Evolutionary conservation across 1,140 invertebrate genomes (phyloP).

Genomic region (Linepithema humile): DNA sequence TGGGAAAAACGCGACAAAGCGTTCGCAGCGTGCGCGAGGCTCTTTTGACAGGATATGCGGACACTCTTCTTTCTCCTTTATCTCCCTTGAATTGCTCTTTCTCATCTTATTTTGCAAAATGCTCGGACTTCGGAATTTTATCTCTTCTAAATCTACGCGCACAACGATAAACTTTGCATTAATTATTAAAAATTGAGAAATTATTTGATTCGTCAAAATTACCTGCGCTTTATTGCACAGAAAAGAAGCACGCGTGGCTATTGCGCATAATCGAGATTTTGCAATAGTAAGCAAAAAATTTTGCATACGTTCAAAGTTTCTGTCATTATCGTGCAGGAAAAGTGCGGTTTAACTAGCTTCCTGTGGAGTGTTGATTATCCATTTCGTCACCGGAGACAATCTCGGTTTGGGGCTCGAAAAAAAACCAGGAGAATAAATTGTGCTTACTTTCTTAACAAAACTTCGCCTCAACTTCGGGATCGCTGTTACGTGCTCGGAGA

Average conservation of each 20-base stretch:
- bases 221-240: neutral
- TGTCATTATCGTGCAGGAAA: too few species aligned
- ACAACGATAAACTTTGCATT: neutral
- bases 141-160: neutral
- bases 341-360: constrained; percentile 25
- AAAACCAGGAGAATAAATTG: constrained; percentile 47
- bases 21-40: neutral
- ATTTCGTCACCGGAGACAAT: constrained; percentile 27
- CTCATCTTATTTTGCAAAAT: neutral
- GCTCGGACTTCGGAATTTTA: neutral
- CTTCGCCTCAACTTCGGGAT: constrained; percentile 45
- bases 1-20: constrained; percentile 44
- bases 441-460: constrained; percentile 59
- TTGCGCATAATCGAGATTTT: neutral
- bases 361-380: constrained; percentile 36
- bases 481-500: constrained; percentile 44
- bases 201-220: neutral
- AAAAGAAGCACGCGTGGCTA: neutral
- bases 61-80: neutral
- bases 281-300: neutral
- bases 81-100: neutral
- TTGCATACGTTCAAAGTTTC: too few species aligned
- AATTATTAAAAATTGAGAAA: neutral
- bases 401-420: constrained; percentile 4
- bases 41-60: neutral